Conservation (phyloP, 2,113 vertebrate genomes). For the Lota lota region DNA sequence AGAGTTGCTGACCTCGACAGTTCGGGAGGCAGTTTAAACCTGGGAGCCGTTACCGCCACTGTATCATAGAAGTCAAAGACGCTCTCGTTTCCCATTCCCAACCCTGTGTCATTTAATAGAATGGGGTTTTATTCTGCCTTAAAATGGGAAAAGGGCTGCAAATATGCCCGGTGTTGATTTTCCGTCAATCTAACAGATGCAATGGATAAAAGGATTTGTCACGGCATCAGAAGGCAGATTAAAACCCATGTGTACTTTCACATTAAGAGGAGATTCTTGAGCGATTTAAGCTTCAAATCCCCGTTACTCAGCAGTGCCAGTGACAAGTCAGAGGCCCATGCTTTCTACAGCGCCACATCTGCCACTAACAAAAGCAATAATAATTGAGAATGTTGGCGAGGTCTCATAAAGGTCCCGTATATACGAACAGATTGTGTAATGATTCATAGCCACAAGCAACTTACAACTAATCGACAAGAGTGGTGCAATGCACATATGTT, state of each 20-base stretch:
- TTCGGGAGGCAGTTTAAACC: conserved; percentile 43
- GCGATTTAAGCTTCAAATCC: not conserved
- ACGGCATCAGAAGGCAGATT: not conserved
- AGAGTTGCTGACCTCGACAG: conserved; percentile 55
- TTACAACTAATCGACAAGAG: no score
- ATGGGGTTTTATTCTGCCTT: conserved; percentile 9
- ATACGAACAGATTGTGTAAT: no score
- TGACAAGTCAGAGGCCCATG: no score
- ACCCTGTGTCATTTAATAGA: not conserved
- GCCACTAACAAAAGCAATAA: no score
- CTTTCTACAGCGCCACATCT: no score
- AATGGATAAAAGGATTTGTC: not conserved
- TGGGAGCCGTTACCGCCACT: conserved; percentile 27
- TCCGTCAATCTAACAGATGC: not conserved
- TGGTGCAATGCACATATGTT: no score
- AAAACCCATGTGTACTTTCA: not conserved
- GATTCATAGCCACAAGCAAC: no score
- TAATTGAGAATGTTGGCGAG: no score
- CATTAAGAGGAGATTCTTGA: not conserved
- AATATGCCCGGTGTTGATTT: not conserved
- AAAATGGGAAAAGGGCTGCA: conserved; percentile 19
- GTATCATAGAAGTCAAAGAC: no score
- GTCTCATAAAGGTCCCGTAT: no score
- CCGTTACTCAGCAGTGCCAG: no score
- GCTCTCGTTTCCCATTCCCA: no score